Base-by-base conservation (phyloP, 2,113 vertebrate genomes). In the Puntigrus tetrazona region DNA sequence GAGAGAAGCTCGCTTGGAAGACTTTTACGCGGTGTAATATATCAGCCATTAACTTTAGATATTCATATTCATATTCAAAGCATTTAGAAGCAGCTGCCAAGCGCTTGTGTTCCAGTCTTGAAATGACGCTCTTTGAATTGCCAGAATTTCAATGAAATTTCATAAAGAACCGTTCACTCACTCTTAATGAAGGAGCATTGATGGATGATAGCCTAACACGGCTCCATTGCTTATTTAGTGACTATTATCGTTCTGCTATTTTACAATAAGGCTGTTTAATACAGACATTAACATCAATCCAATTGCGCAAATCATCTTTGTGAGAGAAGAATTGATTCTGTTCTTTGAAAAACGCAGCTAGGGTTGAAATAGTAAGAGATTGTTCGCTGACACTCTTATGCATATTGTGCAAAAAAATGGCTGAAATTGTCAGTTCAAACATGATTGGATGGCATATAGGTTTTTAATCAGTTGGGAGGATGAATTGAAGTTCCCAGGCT, bases 21-120 rank as follows among this genome's bases (percentile, higher is more conserved):
- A 78, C 55, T 41, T 78, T 79, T 45, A 47, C 29, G 38, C 72
- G 16, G 78, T 20, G 36, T 78, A 18, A 78, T 65, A 65, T 65
- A 80, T 63, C 57, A 80, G 57, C 25, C 16, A 63, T 63, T 61
- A 41, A 20, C 20, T 43, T 36, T 7, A 25, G 52, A 78, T 78
- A 59, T 59, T 41, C 55, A 61, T 61, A 59, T 59, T 41, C 20
- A 59, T 34, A 34, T 76, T 78, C 34, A 78, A 78, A 78, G 22
- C 27, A 78, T 14, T n/a, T 27, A 38, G 77, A 59, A 43, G 52
- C n/a, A 25, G 5, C n/a, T 61, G 77, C 38, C 76, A 65, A 63
- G 72, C 1, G 7, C 41, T 74, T 27, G 75, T 57, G 52, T 59
- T 78, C 47, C 5, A 57, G 75, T n/a, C 2, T 78, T 25, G 31